These are phyloP conservation scores for Metallyticus violacea DNA, from an alignment of 2,888 invertebrate species.

Conservation along the genomic window DNA sequence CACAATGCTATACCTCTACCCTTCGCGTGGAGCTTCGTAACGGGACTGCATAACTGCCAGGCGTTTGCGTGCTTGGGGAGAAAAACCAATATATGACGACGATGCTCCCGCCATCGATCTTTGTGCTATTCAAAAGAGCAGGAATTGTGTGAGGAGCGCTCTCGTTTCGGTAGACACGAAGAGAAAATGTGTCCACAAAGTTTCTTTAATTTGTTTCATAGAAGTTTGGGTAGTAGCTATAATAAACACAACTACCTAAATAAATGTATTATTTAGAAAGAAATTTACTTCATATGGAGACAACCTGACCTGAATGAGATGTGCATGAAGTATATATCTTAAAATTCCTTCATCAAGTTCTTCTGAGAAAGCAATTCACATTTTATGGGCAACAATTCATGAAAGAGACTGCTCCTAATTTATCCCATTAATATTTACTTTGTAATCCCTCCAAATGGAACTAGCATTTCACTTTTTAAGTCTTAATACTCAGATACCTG, in stretches of 20 bases:
- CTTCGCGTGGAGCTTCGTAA: background rate
- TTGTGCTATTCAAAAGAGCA: background rate
- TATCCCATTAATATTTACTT: background rate
- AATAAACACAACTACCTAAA: too few species aligned
- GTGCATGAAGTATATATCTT: too few species aligned
- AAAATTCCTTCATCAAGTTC: background rate
- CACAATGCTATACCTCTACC: background rate
- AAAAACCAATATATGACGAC: slow-evolving; percentile 5
- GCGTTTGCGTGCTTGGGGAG: slow-evolving; percentile 13
- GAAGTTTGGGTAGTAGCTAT: background rate
- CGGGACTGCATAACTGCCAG: slow-evolving; percentile 13
- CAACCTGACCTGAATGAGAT: background rate
- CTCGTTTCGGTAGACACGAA: background rate
- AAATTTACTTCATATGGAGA: background rate
- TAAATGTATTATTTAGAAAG: background rate
- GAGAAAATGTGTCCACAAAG: background rate
- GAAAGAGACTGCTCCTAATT: background rate
- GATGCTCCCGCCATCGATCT: background rate
- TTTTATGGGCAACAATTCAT: background rate
- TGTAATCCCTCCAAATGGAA: background rate
- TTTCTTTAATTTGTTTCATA: background rate
- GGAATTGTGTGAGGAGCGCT: background rate
- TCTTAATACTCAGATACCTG: background rate
- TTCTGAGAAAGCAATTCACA: background rate
- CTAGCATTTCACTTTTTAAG: background rate